Conservation (phyloP, 1,140 invertebrate genomes). For the Vollenhovia emeryi region DNA sequence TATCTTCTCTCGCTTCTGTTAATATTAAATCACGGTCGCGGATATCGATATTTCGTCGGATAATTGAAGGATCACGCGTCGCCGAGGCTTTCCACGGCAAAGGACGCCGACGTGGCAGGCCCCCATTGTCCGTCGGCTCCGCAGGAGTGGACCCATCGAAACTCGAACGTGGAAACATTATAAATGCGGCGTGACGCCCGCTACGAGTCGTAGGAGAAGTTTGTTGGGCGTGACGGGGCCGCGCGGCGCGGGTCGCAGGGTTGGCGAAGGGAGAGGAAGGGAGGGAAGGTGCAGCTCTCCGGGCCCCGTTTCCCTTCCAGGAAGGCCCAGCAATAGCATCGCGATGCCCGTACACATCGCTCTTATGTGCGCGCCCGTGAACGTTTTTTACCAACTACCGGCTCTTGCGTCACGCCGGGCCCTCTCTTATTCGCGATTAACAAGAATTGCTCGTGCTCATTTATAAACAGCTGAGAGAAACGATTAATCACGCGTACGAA, state of each 20-base stretch:
- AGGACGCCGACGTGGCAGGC: slow-evolving; percentile 66
- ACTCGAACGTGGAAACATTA: slow-evolving; percentile 84
- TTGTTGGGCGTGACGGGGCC: slow-evolving; percentile 83
- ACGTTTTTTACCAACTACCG: slow-evolving; percentile 78
- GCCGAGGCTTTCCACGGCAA: slow-evolving; percentile 58
- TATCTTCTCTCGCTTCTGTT: background rate
- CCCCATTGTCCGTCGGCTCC: slow-evolving; percentile 69
- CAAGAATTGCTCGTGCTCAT: slow-evolving; percentile 26
- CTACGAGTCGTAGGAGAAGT: slow-evolving; percentile 76
- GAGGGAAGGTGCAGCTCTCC: slow-evolving; percentile 31
- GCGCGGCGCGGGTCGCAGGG: slow-evolving; percentile 71
- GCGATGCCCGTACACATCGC: slow-evolving; percentile 45
- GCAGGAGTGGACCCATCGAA: slow-evolving; percentile 76
- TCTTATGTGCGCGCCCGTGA: slow-evolving; percentile 34
- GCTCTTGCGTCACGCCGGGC: slow-evolving; percentile 75
- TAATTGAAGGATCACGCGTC: slow-evolving; percentile 64
- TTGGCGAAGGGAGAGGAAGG: slow-evolving; percentile 37
- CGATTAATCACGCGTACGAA: slow-evolving; percentile 39
- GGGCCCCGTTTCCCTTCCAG: slow-evolving; percentile 76
- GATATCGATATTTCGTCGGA: background rate
- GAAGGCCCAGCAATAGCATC: slow-evolving; percentile 77
- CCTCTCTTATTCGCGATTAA: slow-evolving; percentile 45
- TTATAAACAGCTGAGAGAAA: slow-evolving; percentile 26
- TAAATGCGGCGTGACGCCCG: slow-evolving; percentile 83
- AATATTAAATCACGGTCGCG: slow-evolving; percentile 17